Evolutionary conservation across 2,888 invertebrate genomes (phyloP).

Genomic region (Eudasyphora cyanicolor): DNA sequence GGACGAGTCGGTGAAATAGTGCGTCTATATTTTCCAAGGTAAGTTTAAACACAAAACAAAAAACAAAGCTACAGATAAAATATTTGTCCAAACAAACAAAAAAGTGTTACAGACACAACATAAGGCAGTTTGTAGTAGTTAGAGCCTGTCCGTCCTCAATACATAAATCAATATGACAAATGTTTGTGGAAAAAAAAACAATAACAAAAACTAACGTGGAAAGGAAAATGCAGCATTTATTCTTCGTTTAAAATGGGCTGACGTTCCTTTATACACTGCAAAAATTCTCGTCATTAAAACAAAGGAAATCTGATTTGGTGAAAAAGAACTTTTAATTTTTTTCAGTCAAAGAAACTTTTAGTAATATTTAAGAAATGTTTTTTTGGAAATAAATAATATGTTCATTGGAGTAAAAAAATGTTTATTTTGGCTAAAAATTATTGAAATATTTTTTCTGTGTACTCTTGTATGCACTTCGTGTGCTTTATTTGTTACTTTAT

Average conservation of each 20-base stretch:
- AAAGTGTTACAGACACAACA: background rate
- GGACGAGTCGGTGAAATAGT: conserved; percentile 93
- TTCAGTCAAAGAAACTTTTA: too few relatives aligned
- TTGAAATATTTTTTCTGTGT: too few relatives aligned
- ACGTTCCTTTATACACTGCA: too few relatives aligned
- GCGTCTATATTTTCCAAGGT: conserved; percentile 93
- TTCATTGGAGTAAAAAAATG: too few relatives aligned
- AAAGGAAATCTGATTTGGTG: too few relatives aligned
- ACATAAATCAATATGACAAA: conserved; percentile 37
- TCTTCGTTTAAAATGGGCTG: background rate
- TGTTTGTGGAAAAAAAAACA: conserved; percentile 2
- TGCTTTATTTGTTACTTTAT: background rate
- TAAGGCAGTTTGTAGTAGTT: background rate
- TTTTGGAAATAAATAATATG: too few relatives aligned
- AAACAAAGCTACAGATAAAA: background rate
- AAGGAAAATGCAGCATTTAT: conserved; percentile 1
- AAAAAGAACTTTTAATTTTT: too few relatives aligned
- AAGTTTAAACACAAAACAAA: conserved; percentile 64
- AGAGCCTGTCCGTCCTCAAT: background rate
- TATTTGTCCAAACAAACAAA: background rate
- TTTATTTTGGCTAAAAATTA: too few relatives aligned
- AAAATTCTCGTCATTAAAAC: too few relatives aligned
- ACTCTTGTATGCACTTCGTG: too few relatives aligned
- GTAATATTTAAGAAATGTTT: too few relatives aligned
- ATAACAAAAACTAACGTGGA: conserved; percentile 1